Conservation (phyloP, 2,888 invertebrate genomes). For the Lasiommata megera region DNA sequence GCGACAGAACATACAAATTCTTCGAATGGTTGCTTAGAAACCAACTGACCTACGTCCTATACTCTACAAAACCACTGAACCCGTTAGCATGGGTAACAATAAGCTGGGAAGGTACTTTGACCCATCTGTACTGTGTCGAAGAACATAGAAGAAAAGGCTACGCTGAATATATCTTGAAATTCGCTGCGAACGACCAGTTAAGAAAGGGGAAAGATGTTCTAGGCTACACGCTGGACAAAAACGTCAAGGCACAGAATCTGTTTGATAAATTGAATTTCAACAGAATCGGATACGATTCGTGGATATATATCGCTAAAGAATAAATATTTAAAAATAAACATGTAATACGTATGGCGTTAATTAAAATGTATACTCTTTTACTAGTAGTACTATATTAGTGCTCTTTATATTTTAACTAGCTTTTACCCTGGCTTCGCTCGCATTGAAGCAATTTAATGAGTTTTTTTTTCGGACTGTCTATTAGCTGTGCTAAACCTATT, state of each 20-base stretch:
- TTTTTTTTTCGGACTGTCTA: too few relatives aligned
- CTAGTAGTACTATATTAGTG: too few relatives aligned
- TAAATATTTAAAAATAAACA: too few relatives aligned
- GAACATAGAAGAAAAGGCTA: conserved; percentile 51
- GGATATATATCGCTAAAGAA: conserved; percentile 20
- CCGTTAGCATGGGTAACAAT: conserved; percentile 49
- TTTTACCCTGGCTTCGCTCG: too few relatives aligned
- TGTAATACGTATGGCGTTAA: background rate
- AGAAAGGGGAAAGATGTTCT: conserved; percentile 35
- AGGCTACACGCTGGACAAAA: conserved; percentile 36
- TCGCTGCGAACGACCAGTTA: conserved; percentile 38
- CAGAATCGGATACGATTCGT: conserved; percentile 31
- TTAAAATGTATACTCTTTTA: too few relatives aligned
- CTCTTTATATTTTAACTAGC: too few relatives aligned
- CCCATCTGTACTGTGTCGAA: conserved; percentile 52
- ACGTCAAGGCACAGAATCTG: conserved; percentile 35
- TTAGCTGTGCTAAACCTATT: too few relatives aligned
- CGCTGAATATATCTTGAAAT: conserved; percentile 47
- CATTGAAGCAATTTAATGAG: too few relatives aligned
- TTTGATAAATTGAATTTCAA: conserved; percentile 39
- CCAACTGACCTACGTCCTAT: conserved; percentile 38
- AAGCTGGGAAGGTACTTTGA: conserved; percentile 46
- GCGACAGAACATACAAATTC: conserved; percentile 26
- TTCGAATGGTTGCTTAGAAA: conserved; percentile 36
- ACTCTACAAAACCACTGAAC: conserved; percentile 31